phyloP scores from a whole-genome alignment of 2,113 vertebrate genomes.

The Holacanthus passer region DNA sequence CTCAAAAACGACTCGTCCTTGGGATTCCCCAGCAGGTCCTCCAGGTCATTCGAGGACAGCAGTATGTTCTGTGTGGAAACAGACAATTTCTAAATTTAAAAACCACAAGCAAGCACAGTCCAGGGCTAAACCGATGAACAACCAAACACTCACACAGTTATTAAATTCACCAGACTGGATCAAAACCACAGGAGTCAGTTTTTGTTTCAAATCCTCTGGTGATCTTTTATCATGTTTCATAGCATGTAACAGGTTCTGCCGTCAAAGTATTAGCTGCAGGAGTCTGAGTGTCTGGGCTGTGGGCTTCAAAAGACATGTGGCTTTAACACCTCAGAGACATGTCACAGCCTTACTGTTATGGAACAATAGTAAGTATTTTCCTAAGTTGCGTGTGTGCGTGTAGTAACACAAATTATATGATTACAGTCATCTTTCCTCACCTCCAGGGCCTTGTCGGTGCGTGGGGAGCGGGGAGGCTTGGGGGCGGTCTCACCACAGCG shows the following conservation, averaged over 20 bases:
- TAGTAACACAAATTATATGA: not conserved
- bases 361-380: not conserved
- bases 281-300: constrained; percentile 56
- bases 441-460: constrained; percentile 50
- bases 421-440: constrained; percentile 52
- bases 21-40: constrained; percentile 69
- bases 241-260: constrained; percentile 3
- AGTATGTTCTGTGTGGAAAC: constrained; percentile 70
- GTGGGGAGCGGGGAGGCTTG: constrained; percentile 58
- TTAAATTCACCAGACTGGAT: constrained; percentile 54
- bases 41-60: constrained; percentile 83
- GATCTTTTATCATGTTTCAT: constrained; percentile 32
- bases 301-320: constrained; percentile 19
- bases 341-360: constrained; percentile 1
- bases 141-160: constrained; percentile 39
- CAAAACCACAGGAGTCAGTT: constrained; percentile 53
- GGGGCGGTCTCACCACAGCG: constrained; percentile 60
- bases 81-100: constrained; percentile 31
- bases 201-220: constrained; percentile 36
- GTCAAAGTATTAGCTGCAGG: constrained; percentile 33
- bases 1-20: constrained; percentile 39
- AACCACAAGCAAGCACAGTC: constrained; percentile 34
- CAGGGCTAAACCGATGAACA: constrained; percentile 5
- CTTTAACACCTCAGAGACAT: constrained; percentile 33
- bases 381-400: not conserved